Base-by-base conservation (phyloP, 2,888 invertebrate species). In the Caenorhabditis plicata region DNA sequence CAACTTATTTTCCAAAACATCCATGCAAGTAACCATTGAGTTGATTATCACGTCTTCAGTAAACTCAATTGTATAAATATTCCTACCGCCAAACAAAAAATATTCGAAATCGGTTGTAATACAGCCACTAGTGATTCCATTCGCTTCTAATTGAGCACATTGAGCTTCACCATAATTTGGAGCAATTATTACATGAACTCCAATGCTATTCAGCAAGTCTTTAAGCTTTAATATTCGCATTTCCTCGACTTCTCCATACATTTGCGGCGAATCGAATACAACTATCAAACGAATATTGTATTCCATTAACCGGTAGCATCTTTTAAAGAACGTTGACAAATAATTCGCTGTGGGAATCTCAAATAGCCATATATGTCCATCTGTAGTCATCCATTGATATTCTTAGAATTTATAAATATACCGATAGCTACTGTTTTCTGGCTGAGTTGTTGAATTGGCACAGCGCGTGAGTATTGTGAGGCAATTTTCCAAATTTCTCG, bases 101-200 rank as follows among this genome's bases (percentile, higher is more conserved):
- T 95, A 89, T 84, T 98, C 96, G 73, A 93, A 93, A 81, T 98
- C 98, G 81, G 95, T 94, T 0, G 96, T 95, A 41, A 96, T 91
- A 0, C 92, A 92, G 5, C 95, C 96, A 80, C 93, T 88, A 0
- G 75, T 73, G 39, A 91, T 84, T 41, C 88, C 86, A 2, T 87
- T 85, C 45, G 84, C 85, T 81, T 93, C 91, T 17, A 93, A 85
- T 82, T 89, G 91, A 0, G 95, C 96, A 82, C 96, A 98, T 81
- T 98, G 96, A 0, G 96, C 94, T 85, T 98, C 96, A 0, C 96
- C 96, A 85, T 98, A 96, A 88, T 89, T 90, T 2, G 95, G 94
- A 4, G 94, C 92, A 4, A 91, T 86, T 43, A 96, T 85, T 79
- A 88, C 96, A 0, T 95, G 95, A 55, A 96, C 87, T 1, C 96